phyloP scores from a whole-genome alignment of 2,888 invertebrate genomes.

The Coronaproctus castanopsis region DNA sequence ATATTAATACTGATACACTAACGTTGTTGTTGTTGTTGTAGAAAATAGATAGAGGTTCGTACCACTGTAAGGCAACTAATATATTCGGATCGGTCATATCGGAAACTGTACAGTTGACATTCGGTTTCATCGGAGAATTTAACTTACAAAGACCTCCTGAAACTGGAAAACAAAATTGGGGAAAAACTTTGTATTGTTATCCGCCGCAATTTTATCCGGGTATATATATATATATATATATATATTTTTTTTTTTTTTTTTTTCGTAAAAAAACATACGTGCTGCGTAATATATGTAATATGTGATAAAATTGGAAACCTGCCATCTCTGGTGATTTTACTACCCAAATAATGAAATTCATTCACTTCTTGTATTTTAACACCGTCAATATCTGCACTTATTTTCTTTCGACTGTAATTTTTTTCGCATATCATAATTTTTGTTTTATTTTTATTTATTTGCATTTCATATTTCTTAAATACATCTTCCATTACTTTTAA shows the following conservation, averaged over 20 bases:
- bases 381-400: too few species aligned
- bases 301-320: background rate
- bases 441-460: too few species aligned
- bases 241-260: background rate
- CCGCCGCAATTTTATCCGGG: constrained; percentile 78
- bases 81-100: constrained; percentile 72
- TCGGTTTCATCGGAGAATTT: constrained; percentile 75
- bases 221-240: constrained; percentile 22
- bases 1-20: too few species aligned
- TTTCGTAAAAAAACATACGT: too few species aligned
- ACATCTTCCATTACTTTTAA: too few species aligned
- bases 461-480: too few species aligned
- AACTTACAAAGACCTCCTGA: constrained; percentile 69
- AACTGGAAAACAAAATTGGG: constrained; percentile 77
- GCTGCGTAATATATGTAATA: background rate
- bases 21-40: too few species aligned
- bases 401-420: too few species aligned
- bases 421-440: too few species aligned
- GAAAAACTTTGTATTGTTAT: constrained; percentile 77
- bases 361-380: too few species aligned
- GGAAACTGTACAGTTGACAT: constrained; percentile 66
- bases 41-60: constrained; percentile 60
- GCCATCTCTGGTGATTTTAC: too few species aligned
- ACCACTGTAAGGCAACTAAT: constrained; percentile 83
- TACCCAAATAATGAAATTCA: too few species aligned